These are phyloP conservation scores for Smutsia temminckii DNA, from an alignment of 2,797 vertebrate genomes.

Conservation along the genomic window DNA sequence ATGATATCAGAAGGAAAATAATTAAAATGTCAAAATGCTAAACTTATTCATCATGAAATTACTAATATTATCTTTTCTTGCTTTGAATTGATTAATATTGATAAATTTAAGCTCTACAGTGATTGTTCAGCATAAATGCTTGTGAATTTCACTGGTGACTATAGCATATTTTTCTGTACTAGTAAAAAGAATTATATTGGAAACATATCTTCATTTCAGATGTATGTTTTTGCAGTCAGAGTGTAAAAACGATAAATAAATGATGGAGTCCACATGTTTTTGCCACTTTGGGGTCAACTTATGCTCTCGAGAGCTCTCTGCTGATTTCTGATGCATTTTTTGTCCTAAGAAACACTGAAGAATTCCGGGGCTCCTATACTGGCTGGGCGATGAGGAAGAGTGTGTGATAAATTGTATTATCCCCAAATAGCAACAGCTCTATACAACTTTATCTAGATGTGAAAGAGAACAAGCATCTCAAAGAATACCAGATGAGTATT, in stretches of 20 bases:
- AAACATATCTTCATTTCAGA: background rate
- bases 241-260: background rate
- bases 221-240: background rate
- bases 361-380: background rate
- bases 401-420: background rate
- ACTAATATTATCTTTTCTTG: constrained; percentile 4
- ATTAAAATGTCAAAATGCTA: background rate
- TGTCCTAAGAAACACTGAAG: background rate
- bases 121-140: background rate
- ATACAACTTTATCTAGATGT: background rate
- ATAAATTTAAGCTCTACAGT: background rate
- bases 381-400: background rate
- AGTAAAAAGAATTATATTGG: background rate
- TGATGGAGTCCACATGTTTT: background rate
- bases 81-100: background rate
- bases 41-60: background rate
- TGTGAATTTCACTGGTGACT: background rate
- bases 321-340: background rate
- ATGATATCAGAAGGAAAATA: background rate
- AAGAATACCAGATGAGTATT: background rate
- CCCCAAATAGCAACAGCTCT: background rate
- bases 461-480: background rate
- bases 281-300: background rate
- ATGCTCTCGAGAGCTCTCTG: background rate
- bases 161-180: background rate